A percentile compares a stretch with the other conserved stretches of the same genome.
Evolutionary conservation across 2,113 vertebrate genomes (phyloP).

Genomic region (Jacana jacana): DNA sequence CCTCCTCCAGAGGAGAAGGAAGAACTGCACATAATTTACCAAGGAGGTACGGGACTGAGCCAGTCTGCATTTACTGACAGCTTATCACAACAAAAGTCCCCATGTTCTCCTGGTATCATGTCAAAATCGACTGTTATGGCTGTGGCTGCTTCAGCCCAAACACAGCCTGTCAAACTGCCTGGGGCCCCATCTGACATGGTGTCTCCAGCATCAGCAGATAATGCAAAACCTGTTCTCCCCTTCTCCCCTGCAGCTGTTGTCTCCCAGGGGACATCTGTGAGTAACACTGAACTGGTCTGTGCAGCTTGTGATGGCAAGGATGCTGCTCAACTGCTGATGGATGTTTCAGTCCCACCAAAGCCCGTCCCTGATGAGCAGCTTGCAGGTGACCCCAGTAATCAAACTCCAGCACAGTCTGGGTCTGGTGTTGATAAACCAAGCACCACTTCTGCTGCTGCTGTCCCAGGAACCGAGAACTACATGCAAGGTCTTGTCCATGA

Average conservation of each 20-base stretch:
- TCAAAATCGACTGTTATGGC: constrained; percentile 17
- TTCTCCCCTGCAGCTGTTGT: not conserved
- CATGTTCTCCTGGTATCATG: not conserved
- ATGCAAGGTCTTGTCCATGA: not conserved
- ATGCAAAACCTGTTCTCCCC: not conserved
- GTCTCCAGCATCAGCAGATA: not conserved
- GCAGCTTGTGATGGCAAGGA: not conserved
- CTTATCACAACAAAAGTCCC: not conserved
- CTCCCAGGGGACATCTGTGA: not conserved
- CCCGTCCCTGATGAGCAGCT: constrained; percentile 74
- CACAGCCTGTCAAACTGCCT: not conserved
- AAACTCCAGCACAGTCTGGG: not conserved
- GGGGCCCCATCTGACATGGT: constrained; percentile 37
- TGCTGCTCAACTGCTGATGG: not conserved
- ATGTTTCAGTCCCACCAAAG: constrained; percentile 15
- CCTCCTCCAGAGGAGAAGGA: constrained; percentile 48
- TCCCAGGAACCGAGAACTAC: not conserved
- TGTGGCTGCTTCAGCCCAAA: constrained; percentile 37
- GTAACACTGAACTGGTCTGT: not conserved
- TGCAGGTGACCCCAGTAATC: constrained; percentile 55
- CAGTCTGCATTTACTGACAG: constrained; percentile 8
- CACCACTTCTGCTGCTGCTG: not conserved
- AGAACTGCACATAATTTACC: constrained; percentile 77
- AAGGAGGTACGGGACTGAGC: not conserved
- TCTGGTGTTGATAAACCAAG: not conserved